phyloP scores from a whole-genome alignment of 2,888 invertebrate species.

The Apamea sordens region DNA sequence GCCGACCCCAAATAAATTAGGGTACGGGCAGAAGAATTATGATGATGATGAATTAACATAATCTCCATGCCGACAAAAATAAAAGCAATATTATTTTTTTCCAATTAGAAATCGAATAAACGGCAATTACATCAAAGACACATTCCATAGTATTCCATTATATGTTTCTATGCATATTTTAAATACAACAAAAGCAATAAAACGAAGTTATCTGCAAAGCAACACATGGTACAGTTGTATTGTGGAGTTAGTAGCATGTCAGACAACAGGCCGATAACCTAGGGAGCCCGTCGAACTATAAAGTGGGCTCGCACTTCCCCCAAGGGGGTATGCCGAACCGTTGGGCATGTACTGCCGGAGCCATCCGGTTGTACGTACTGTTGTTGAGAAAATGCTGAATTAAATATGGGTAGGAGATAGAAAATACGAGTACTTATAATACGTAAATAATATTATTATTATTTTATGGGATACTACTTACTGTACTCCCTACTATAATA shows the following conservation, averaged over 20 bases:
- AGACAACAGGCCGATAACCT: constrained; percentile 64
- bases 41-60: no score
- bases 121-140: background rate
- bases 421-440: no score
- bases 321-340: constrained; percentile 58
- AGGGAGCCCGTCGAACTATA: constrained; percentile 63
- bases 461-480: background rate
- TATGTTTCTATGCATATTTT: background rate
- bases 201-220: constrained; percentile 27
- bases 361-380: constrained; percentile 37
- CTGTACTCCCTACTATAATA: background rate
- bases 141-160: background rate
- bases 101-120: background rate
- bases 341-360: constrained; percentile 43
- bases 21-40: no score
- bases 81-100: no score
- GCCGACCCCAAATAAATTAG: no score
- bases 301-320: constrained; percentile 58
- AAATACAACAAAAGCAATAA: constrained; percentile 38
- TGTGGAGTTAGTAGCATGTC: constrained; percentile 59
- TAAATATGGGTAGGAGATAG: constrained; percentile 30
- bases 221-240: constrained; percentile 50
- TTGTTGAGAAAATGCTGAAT: constrained; percentile 44
- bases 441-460: background rate
- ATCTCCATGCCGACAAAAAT: no score